Conservation (phyloP, 2,888 invertebrate genomes). For the Flexamia atlantica region DNA sequence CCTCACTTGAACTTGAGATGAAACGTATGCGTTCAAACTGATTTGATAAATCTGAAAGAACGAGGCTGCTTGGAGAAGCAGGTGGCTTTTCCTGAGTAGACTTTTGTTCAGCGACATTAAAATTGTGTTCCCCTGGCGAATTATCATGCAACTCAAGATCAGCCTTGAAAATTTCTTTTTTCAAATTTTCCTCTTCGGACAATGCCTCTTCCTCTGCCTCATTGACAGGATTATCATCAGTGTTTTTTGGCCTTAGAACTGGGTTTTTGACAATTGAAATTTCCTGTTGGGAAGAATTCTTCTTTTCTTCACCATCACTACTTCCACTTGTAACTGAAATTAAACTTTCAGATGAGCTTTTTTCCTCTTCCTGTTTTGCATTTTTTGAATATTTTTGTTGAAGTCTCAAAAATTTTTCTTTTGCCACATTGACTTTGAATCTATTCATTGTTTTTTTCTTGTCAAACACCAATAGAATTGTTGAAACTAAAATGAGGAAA, state of each 20-base stretch:
- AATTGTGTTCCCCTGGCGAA: not conserved
- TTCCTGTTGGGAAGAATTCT: not conserved
- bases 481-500: constrained; percentile 27
- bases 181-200: too few relatives aligned
- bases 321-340: not conserved
- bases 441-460: not conserved
- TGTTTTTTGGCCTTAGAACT: not conserved
- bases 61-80: not conserved
- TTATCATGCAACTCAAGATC: not conserved
- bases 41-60: constrained; percentile 37
- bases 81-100: not conserved
- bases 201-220: not conserved
- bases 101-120: not conserved
- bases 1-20: constrained; percentile 30
- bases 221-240: not conserved
- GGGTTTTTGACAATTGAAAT: not conserved
- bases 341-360: constrained; percentile 7
- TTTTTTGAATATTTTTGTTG: constrained; percentile 48
- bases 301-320: not conserved
- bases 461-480: not conserved
- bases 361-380: not conserved
- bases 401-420: constrained; percentile 23
- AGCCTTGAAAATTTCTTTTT: not conserved
- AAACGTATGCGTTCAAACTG: constrained; percentile 39
- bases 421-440: not conserved